Conservation (phyloP, 2,113 vertebrate species). For the Scortum barcoo region DNA sequence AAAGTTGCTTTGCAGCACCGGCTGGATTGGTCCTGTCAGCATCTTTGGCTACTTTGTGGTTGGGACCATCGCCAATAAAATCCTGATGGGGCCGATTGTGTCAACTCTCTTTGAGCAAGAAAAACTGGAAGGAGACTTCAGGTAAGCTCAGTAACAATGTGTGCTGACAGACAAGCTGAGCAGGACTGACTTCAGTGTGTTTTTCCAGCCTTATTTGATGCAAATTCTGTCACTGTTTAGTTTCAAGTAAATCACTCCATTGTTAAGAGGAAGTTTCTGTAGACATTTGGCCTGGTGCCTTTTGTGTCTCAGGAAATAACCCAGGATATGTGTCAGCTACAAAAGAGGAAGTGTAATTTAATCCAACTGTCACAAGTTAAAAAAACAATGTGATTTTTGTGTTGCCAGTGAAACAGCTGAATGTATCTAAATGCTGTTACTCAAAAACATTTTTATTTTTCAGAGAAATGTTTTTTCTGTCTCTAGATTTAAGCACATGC, state of each 20-base stretch:
- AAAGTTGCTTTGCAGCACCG: constrained; percentile 85
- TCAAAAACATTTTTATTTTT: not conserved
- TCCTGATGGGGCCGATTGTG: constrained; percentile 95
- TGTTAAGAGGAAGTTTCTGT: constrained; percentile 57
- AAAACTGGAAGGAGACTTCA: constrained; percentile 97
- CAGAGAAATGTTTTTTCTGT: constrained; percentile 15
- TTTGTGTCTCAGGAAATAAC: constrained; percentile 34
- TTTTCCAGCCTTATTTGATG: not conserved
- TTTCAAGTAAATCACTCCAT: not conserved
- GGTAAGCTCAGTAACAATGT: constrained; percentile 75
- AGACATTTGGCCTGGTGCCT: constrained; percentile 20
- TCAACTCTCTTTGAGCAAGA: constrained; percentile 94
- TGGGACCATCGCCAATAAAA: constrained; percentile 92
- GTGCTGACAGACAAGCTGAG: not conserved
- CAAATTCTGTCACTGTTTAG: not conserved
- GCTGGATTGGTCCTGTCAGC: constrained; percentile 93
- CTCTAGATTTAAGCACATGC: constrained; percentile 97
- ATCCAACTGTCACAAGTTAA: not conserved
- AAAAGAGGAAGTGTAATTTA: not conserved
- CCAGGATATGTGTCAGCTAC: constrained; percentile 39
- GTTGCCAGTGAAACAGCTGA: not conserved
- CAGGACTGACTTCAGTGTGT: not conserved
- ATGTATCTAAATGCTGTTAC: not conserved
- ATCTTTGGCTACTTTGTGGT: constrained; percentile 95
- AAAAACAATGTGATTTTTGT: not conserved